Percentiles rank a stretch among this genome's conserved stretches.
Evolutionary conservation across 2,888 invertebrate species (phyloP).

Genomic region (Latheticus oryzae): DNA sequence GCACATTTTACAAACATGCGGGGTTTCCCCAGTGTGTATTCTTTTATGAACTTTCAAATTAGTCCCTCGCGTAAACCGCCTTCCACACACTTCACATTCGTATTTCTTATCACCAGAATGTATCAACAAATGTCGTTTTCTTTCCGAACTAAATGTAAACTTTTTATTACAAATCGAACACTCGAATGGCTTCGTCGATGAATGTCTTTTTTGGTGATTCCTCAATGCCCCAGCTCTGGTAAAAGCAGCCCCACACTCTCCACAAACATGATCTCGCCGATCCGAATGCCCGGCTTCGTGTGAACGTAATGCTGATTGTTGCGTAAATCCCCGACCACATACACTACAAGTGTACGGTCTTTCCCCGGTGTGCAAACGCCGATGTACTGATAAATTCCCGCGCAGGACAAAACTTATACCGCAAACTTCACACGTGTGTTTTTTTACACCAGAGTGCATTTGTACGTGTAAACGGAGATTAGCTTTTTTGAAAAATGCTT

Average conservation of each 20-base stretch:
- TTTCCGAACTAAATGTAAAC: constrained; percentile 49
- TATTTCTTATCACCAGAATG: constrained; percentile 51
- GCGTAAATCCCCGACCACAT: constrained; percentile 50
- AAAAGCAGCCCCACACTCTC: constrained; percentile 50
- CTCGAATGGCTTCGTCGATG: constrained; percentile 40
- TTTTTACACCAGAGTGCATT: constrained; percentile 49
- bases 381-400: constrained; percentile 48
- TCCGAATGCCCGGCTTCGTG: constrained; percentile 50
- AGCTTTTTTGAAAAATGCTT: constrained; percentile 48
- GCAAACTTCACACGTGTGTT: constrained; percentile 53
- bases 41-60: constrained; percentile 68
- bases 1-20: constrained; percentile 68
- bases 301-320: constrained; percentile 48
- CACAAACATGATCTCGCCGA: constrained; percentile 47
- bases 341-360: constrained; percentile 50
- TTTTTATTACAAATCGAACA: constrained; percentile 49
- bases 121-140: constrained; percentile 51
- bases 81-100: constrained; percentile 67
- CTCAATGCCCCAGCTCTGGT: constrained; percentile 46
- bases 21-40: constrained; percentile 69
- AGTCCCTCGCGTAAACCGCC: constrained; percentile 68
- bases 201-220: constrained; percentile 49
- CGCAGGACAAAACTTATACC: constrained; percentile 48
- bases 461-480: constrained; percentile 49
- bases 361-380: constrained; percentile 49